A percentile compares a stretch with the other conserved stretches of the same genome.
These are phyloP conservation scores for Clarias fuscus DNA, from an alignment of 2,797 vertebrate species.

Conservation along the genomic window DNA sequence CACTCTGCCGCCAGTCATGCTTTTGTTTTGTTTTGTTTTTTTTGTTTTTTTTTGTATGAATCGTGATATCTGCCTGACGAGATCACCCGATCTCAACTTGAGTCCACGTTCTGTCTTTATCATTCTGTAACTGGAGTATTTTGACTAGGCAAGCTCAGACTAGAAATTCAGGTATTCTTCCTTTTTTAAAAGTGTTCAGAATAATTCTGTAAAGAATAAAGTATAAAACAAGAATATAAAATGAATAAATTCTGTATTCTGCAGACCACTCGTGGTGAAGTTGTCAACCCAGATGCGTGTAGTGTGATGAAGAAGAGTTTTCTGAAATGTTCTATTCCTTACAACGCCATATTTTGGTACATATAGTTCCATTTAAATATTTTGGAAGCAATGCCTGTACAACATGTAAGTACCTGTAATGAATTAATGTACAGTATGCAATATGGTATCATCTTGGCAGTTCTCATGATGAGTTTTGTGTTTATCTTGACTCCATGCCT, in stretches of 20 bases:
- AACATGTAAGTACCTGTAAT: background rate
- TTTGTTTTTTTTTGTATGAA: slow-evolving; percentile 46
- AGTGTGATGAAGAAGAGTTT: background rate
- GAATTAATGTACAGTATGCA: background rate
- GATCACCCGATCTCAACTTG: slow-evolving; percentile 24
- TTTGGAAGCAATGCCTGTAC: background rate
- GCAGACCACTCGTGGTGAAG: background rate
- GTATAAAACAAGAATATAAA: too few relatives aligned
- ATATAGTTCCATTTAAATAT: background rate
- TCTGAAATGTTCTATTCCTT: background rate
- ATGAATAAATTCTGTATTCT: background rate
- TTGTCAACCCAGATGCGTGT: background rate
- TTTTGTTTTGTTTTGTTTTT: slow-evolving; percentile 49
- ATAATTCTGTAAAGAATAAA: too few relatives aligned
- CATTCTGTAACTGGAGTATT: background rate
- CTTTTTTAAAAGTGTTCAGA: background rate
- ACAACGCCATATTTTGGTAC: background rate
- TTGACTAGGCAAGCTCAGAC: slow-evolving; percentile 8
- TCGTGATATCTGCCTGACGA: slow-evolving; percentile 1
- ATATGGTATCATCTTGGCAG: background rate
- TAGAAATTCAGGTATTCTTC: background rate
- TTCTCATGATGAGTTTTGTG: background rate
- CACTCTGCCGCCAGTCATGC: slow-evolving; percentile 23
- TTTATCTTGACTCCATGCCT: background rate
- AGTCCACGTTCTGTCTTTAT: slow-evolving; percentile 27